Base-by-base conservation (phyloP, 2,888 invertebrate genomes). In the Melanostoma scalare region DNA sequence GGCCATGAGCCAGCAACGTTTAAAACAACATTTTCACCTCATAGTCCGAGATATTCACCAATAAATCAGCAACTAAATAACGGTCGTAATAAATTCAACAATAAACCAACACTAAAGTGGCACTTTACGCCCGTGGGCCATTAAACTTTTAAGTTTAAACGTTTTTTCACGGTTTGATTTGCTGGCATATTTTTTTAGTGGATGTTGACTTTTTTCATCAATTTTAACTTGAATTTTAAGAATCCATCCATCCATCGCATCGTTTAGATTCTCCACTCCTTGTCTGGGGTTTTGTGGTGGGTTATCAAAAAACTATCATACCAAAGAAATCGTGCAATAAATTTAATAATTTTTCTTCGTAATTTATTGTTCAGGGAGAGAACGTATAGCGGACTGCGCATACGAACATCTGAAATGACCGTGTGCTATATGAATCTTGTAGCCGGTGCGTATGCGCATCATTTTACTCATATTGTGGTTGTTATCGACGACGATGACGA, bases 61-160 rank as follows among this genome's bases (percentile, higher is more conserved):
- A 84, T 84, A 79, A 84, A 84, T 84, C 84, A 79, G 60, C 74
- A 71, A 74, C 79, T 79, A 79, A 84, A 84, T 84, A 84, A 84
- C 74, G 84, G 79, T 61, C 74, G 50, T 79, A 79, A 84, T 84
- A 84, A 84, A 84, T 84, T 79, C 67, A 74, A 74, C 79, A 79
- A 79, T 79, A 84, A 84, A 84, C 84, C 84, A 84, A 84, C 84
- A 84, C 79, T 79, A 84, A 84, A 79, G 79, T 84, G 84, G 84
- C 74, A 84, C 79, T 84, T 84, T 75, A 71, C 71, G 65, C 74
- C 84, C 79, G 74, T 40, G 9, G 67, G 84, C 74, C 10, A 74
- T 74, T 55, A 53, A 69, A 71, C 44, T 84, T 79, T 55, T 69
- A 53, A 52, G 55, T 53, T 75, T 74, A 79, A 84, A 79, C 67